Evolutionary conservation across 2,113 vertebrate species (phyloP), one percentile per base, ranked within the genome.

Genomic region (Bos javanicus): DNA sequence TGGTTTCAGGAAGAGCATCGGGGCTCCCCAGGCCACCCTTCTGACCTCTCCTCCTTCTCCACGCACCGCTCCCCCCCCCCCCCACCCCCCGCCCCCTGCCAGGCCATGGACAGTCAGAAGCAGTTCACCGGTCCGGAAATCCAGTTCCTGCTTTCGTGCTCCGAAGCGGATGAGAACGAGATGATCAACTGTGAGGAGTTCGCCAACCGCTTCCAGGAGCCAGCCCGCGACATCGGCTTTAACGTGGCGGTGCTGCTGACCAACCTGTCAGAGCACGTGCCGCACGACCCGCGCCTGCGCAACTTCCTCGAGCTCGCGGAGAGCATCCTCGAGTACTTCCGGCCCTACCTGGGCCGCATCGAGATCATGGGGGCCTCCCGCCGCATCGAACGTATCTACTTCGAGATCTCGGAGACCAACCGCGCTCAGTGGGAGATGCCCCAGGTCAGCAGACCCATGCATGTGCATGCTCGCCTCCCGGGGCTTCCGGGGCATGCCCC

Each of bases 381-480:
- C 19, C 99, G 90, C 83, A 99, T 99, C 13, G 99, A 99, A 89
- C 99, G 99, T 1, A 99, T 99, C 96, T 99, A 99, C 98, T 99
- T 99, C 82, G 99, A 99, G 98, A 99, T 99, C 99, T 99, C 99
- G 0, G 99, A 99, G 97, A 99, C 99, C 94, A 99, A 99, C 98
- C 99, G 99, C 50, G 99, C 99, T 2, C 99, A 99, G 97, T 99
- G 99, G 99, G 99, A 99, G 98, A 99, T 99, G 99, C 99, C 99
- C 0, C 99, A 99, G 95, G 99, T 99, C 2, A 95, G 97, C 97
- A 92, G 30, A 89, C 96, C 94, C 2, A n/a, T 2, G 1, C 15
- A 0, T 11, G 17, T n/a, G 71, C 83, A 6, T 59, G 90, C n/a
- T 39, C 1, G 3, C 91, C 43, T 36, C 19, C 28, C 16, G 0